A percentile compares a stretch with the other conserved stretches of the same genome.
Evolutionary conservation across 2,888 invertebrate species (phyloP).

Genomic region (Drosophila cognata): DNA sequence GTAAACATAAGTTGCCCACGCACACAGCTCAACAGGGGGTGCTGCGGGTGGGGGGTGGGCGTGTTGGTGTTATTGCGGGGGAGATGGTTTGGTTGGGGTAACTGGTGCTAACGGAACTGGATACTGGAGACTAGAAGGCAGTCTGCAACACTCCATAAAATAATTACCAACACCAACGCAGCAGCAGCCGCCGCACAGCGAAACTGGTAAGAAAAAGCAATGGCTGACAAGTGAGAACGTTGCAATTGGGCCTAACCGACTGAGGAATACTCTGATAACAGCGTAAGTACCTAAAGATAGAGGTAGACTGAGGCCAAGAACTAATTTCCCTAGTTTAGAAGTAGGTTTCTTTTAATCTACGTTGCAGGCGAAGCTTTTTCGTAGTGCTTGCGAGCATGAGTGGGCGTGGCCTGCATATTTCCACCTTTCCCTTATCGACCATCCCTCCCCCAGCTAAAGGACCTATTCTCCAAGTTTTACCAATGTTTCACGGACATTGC

Average conservation of each 20-base stretch:
- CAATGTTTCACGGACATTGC: background rate
- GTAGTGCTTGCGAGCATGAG: background rate
- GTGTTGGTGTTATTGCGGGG: background rate
- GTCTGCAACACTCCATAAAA: conserved; percentile 71
- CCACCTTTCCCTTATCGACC: background rate
- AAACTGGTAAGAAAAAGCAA: conserved; percentile 20
- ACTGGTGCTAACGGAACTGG: conserved; percentile 1
- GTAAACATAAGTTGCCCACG: conserved; percentile 78
- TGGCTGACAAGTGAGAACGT: conserved; percentile 17
- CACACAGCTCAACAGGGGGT: conserved; percentile 36
- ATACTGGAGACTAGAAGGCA: conserved; percentile 21
- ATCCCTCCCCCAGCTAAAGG: background rate
- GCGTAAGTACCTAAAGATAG: rapidly evolving
- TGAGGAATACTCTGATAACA: background rate
- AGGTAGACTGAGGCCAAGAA: background rate
- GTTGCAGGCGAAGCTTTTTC: background rate
- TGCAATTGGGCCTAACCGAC: background rate
- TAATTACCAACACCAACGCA: conserved; percentile 73
- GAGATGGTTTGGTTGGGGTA: background rate
- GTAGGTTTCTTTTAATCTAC: background rate
- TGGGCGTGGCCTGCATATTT: background rate
- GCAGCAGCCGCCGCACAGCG: conserved; percentile 14
- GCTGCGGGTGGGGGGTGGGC: background rate
- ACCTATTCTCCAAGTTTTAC: background rate
- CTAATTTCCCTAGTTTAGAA: background rate